Evolutionary conservation across 1,140 invertebrate genomes (phyloP), one percentile per base, ranked within the genome.

Genomic region (Bombus confusus): DNA sequence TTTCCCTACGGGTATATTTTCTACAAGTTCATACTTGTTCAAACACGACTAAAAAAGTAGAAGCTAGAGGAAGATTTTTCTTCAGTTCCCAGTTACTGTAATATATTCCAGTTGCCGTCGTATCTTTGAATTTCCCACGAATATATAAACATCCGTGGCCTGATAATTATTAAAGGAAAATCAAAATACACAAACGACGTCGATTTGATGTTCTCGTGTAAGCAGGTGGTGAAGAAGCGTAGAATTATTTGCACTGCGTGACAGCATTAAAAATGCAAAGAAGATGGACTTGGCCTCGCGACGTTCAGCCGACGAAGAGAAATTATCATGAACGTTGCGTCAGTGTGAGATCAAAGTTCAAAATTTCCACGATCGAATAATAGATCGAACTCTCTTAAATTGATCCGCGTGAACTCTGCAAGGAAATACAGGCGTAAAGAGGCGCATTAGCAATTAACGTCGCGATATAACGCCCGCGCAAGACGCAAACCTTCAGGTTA

Each of bases 401-500:
- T 34, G 3, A 1, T 1, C 22, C n/a, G 18, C 22, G 12, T 18
- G n/a, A 43, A 41, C 28, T 47, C 25, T 8, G 10, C 10, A 8
- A 13, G 39, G 9, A 47, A 68, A 18, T 31, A 34, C 43, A 62
- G 15, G 22, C 8, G 13, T 34, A 69, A 52, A 34, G 34, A 71
- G 66, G 25, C n/a, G 10, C 37, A 80, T 59, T 52, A 57, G 34
- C 34, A 72, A 62, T 73, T 73, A 81, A 81, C 79, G 28, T 41
- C 4, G 47, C 79, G 12, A 41, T n/a, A 62, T 22, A 57, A n/a
- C 13, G n/a, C 28, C n/a, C 18, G 28, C 22, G 18, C 52, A 31
- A 59, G 37, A 59, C 59, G 62, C 39, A 52, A 73, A 69, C 47
- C 43, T 73, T 69, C n/a, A 52, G 57, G 80, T 73, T 81, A 81